phyloP scores from a whole-genome alignment of 2,888 invertebrate genomes.

The Melanargia galathea region DNA sequence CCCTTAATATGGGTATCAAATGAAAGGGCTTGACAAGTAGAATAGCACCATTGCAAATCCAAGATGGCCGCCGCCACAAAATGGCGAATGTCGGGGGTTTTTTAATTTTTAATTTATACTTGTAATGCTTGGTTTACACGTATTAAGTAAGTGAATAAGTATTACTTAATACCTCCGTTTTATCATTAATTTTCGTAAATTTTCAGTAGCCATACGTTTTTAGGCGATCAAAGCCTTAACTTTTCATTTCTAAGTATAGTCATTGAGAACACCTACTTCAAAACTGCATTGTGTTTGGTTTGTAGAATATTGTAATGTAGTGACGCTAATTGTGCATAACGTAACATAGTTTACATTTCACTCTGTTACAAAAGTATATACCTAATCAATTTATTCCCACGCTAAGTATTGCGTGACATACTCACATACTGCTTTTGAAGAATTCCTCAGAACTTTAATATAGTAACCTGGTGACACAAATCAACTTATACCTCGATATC shows the following conservation, averaged over 20 bases:
- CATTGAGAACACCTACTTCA: neutral
- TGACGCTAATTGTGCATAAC: neutral
- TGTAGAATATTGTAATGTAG: neutral
- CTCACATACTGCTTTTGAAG: neutral
- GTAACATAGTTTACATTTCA: slow-evolving; percentile 7
- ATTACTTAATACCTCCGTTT: too few species aligned
- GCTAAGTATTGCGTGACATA: slow-evolving; percentile 5
- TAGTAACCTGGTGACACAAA: slow-evolving; percentile 1
- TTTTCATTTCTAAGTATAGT: neutral
- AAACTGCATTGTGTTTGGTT: neutral
- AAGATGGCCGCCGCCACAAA: too few species aligned
- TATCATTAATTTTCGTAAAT: too few species aligned
- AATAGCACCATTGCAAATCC: too few species aligned
- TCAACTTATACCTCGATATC: neutral
- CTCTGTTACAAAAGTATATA: neutral
- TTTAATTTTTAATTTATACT: too few species aligned
- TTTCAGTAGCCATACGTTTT: too few species aligned
- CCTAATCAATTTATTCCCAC: slow-evolving; percentile 10
- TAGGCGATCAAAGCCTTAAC: neutral
- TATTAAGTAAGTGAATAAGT: too few species aligned
- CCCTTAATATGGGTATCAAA: too few species aligned
- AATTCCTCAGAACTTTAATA: slow-evolving; percentile 11
- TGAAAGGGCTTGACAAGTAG: too few species aligned
- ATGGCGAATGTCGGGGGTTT: too few species aligned
- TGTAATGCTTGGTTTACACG: too few species aligned